These are phyloP conservation scores for Apotomis capreana DNA, from an alignment of 2,888 invertebrate genomes.

Conservation along the genomic window DNA sequence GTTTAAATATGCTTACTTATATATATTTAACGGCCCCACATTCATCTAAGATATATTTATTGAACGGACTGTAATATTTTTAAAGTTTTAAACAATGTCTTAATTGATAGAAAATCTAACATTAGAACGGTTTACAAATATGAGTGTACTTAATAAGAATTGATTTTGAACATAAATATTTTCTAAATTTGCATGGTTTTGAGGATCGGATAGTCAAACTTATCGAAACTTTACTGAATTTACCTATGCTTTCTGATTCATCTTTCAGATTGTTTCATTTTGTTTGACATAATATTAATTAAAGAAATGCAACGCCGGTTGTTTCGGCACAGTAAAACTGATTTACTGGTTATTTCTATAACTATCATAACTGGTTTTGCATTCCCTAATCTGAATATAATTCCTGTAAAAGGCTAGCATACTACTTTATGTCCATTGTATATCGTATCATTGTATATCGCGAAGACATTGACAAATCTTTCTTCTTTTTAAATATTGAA, in stretches of 20 bases:
- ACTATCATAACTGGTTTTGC: neutral
- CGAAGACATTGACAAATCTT: no score
- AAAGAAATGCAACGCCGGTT: neutral
- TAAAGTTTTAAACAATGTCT: no score
- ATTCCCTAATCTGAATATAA: neutral
- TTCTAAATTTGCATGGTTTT: neutral
- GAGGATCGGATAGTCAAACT: neutral
- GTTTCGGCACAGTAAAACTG: no score
- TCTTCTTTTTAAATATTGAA: no score
- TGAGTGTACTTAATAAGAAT: neutral
- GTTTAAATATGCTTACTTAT: no score
- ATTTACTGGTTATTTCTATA: no score
- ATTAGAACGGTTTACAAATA: neutral
- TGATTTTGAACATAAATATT: neutral
- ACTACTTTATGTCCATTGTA: neutral
- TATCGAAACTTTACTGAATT: neutral
- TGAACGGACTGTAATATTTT: no score
- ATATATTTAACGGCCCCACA: no score
- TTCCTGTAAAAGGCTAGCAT: neutral
- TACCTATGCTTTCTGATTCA: no score
- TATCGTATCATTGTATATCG: neutral
- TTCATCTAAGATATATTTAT: no score
- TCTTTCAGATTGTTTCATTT: no score
- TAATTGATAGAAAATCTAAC: conserved; percentile 45
- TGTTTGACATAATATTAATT: no score